Conservation (phyloP, 2,888 invertebrate genomes). For the Ernsta delagoae region DNA sequence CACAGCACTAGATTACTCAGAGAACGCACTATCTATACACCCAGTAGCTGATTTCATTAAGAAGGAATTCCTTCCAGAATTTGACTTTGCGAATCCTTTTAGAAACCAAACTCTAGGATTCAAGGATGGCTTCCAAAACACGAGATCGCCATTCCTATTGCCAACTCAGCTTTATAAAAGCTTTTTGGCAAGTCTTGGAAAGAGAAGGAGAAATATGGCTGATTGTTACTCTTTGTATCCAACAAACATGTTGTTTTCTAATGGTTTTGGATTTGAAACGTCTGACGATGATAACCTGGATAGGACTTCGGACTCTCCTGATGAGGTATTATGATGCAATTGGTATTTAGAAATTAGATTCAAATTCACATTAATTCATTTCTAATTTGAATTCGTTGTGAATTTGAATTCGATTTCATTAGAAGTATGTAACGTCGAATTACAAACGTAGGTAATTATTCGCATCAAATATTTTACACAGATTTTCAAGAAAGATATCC, state of each 20-base stretch:
- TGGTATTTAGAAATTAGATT: background rate
- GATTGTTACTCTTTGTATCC: conserved; percentile 79
- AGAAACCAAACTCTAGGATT: conserved; percentile 71
- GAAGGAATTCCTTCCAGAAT: conserved; percentile 79
- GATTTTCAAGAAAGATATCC: too few relatives aligned
- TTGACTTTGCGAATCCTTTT: conserved; percentile 75
- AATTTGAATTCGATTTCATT: too few relatives aligned
- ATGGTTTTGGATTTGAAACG: conserved; percentile 69
- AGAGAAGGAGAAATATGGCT: conserved; percentile 73
- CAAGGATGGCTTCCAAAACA: conserved; percentile 70
- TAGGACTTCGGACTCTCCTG: conserved; percentile 73
- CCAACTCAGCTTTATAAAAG: conserved; percentile 93
- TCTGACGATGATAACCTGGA: conserved; percentile 79
- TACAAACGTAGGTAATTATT: too few relatives aligned
- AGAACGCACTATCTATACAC: conserved; percentile 68
- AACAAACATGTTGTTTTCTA: conserved; percentile 84
- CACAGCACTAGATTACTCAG: conserved; percentile 71
- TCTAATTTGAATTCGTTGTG: too few relatives aligned
- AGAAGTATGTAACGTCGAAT: too few relatives aligned
- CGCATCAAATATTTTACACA: too few relatives aligned
- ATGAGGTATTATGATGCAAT: conserved; percentile 68
- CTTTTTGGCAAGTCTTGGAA: conserved; percentile 87
- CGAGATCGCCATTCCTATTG: conserved; percentile 85
- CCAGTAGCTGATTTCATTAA: conserved; percentile 81
- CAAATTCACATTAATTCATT: too few relatives aligned